Evolutionary conservation across 2,113 vertebrate species (phyloP).

Genomic region (Heterocephalus glaber): DNA sequence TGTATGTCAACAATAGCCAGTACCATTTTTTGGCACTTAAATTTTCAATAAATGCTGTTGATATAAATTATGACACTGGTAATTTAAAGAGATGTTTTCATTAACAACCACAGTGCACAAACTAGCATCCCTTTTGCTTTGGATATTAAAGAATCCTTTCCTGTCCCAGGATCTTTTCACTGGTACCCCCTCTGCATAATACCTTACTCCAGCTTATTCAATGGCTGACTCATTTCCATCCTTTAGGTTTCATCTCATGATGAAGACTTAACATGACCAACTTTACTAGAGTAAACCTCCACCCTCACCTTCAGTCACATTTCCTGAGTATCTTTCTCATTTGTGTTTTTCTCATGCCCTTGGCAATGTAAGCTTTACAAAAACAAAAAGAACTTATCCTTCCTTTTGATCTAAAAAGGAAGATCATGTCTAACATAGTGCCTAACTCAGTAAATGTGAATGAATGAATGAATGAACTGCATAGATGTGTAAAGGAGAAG

Average conservation of each 20-base stretch:
- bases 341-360: not conserved
- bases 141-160: not conserved
- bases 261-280: not conserved
- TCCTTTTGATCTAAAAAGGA: not conserved
- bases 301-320: not conserved
- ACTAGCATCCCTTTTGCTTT: not conserved
- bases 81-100: not conserved
- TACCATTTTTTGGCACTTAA: conserved; percentile 1
- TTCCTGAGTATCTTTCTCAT: not conserved
- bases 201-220: not conserved
- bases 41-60: conserved; percentile 1
- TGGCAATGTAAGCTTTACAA: not conserved
- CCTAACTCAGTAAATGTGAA: not conserved
- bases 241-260: not conserved
- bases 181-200: not conserved
- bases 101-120: not conserved
- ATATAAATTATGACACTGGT: not conserved
- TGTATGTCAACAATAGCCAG: not conserved
- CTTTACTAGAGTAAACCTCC: not conserved
- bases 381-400: not conserved
- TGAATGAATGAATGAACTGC: not conserved
- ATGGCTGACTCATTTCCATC: not conserved
- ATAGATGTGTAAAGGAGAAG: not conserved
- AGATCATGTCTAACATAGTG: not conserved
- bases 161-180: not conserved